Conservation (phyloP, 37 sponge, comb jelly and placozoan species). For the Haliclona indistincta region DNA sequence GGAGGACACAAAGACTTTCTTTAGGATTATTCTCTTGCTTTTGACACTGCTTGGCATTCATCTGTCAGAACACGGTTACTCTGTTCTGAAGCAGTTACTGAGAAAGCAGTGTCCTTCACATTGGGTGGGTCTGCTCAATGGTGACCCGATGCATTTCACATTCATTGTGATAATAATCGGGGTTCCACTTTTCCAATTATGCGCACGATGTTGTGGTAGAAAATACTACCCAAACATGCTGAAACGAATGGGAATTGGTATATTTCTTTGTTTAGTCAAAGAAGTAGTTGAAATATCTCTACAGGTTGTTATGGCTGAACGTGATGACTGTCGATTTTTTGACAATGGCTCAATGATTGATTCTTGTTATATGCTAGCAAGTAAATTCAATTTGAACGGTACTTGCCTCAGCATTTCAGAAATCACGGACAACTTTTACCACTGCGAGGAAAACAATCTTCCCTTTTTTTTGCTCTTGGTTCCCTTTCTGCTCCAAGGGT, state of each 20-base stretch:
- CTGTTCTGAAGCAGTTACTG: no score
- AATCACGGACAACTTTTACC: not conserved
- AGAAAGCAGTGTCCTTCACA: no score
- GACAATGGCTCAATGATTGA: no score
- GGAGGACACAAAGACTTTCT: slow-evolving; percentile 1
- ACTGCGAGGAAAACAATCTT: not conserved
- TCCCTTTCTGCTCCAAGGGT: not conserved
- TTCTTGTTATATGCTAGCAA: no score
- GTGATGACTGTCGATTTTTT: no score
- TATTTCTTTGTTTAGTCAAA: not conserved
- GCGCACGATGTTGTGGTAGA: no score
- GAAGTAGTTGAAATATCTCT: not conserved
- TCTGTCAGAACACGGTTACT: not conserved
- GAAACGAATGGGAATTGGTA: not conserved
- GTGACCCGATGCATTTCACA: not conserved
- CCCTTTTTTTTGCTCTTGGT: not conserved
- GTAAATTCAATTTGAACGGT: no score
- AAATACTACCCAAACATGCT: slow-evolving; percentile 3
- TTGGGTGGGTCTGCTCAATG: no score
- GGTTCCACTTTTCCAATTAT: not conserved
- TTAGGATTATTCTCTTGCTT: not conserved
- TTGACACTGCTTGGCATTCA: not conserved
- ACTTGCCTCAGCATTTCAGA: not conserved
- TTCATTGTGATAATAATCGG: slow-evolving; percentile 5
- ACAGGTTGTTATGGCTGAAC: no score